Evolutionary conservation across 1,140 invertebrate species (phyloP).

Genomic region (Rhyacophila brunnea): DNA sequence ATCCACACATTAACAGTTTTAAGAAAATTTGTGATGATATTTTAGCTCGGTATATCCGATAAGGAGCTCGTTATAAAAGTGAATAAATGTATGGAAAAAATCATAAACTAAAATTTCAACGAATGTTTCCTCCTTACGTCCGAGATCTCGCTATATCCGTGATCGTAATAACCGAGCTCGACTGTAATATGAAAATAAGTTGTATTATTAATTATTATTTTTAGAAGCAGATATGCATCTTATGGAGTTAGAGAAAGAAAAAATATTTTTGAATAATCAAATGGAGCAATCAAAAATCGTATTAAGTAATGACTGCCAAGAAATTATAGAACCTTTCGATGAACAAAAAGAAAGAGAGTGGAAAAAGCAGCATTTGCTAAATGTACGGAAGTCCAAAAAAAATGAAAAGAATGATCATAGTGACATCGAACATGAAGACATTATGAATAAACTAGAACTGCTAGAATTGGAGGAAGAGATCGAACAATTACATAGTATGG

Average conservation of each 20-base stretch:
- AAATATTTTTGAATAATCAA: constrained; percentile 52
- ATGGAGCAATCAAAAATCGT: constrained; percentile 47
- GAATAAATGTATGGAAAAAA: too few relatives aligned
- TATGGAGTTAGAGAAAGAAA: constrained; percentile 52
- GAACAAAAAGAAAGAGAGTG: constrained; percentile 59
- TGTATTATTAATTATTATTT: too few relatives aligned
- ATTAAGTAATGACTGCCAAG: constrained; percentile 45
- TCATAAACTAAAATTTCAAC: too few relatives aligned
- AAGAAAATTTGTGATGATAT: too few relatives aligned
- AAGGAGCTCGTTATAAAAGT: too few relatives aligned
- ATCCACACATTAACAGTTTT: too few relatives aligned
- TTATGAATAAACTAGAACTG: constrained; percentile 50
- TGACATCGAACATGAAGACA: constrained; percentile 43
- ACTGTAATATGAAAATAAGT: too few relatives aligned
- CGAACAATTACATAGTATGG: constrained; percentile 38
- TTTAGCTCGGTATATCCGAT: too few relatives aligned
- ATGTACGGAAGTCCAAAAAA: constrained; percentile 42
- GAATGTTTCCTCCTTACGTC: too few relatives aligned
- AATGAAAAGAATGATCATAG: constrained; percentile 33
- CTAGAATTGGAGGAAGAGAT: constrained; percentile 54
- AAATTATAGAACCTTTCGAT: constrained; percentile 61
- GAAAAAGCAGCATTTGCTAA: constrained; percentile 49
- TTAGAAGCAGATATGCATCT: constrained; percentile 56
- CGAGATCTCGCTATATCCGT: too few relatives aligned
- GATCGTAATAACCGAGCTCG: too few relatives aligned